Conservation (phyloP, 1,140 invertebrate genomes). For the Brachionus rotundiformis region DNA sequence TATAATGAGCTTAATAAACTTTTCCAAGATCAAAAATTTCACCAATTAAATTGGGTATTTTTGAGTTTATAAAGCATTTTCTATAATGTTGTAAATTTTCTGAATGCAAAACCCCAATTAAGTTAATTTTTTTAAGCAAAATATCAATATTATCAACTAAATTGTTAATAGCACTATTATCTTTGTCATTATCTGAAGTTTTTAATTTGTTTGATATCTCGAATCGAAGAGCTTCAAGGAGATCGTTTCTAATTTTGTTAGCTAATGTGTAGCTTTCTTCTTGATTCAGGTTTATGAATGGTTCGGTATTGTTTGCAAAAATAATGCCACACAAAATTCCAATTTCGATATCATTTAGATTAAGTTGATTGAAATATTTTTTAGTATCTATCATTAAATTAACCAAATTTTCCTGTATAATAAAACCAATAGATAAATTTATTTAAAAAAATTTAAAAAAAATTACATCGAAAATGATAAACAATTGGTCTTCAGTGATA, state of each 20-base stretch:
- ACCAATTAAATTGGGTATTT: conserved; percentile 13
- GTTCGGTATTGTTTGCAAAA: not conserved
- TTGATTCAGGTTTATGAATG: not conserved
- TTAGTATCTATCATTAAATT: not conserved
- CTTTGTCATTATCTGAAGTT: not conserved
- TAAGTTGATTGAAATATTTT: conserved; percentile 13
- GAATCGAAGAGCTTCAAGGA: not conserved
- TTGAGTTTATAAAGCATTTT: not conserved
- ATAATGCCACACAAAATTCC: conserved; percentile 10
- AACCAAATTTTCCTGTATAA: not conserved
- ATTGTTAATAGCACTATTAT: not conserved
- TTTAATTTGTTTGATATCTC: conserved; percentile 40
- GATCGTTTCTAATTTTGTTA: not conserved
- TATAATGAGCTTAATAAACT: not conserved
- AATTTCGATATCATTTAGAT: conserved; percentile 24
- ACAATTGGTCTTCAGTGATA: conserved; percentile 4
- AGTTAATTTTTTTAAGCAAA: not conserved
- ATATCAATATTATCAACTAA: conserved; percentile 2
- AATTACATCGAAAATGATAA: not conserved
- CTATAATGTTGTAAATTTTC: conserved; percentile 16
- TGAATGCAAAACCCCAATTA: conserved; percentile 25
- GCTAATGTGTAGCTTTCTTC: not conserved
- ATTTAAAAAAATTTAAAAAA: not conserved
- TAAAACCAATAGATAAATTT: not conserved
- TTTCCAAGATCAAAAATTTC: conserved; percentile 37